Percentiles rank a stretch among this genome's conserved stretches.
These are phyloP conservation scores for Tetrapedia diversipes DNA, from an alignment of 2,888 invertebrate genomes.

Conservation along the genomic window DNA sequence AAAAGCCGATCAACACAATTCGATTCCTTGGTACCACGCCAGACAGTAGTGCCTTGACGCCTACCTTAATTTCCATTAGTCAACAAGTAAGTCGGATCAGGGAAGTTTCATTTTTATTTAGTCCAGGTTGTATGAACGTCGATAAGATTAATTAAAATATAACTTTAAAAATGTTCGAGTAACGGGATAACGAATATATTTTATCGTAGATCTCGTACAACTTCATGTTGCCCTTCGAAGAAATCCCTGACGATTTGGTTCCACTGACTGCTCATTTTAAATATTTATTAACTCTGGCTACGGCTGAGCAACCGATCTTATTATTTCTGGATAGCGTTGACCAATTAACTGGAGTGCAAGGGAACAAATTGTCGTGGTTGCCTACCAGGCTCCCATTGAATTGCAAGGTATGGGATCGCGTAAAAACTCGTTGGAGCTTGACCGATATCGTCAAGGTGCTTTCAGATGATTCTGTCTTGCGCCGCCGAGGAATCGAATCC, in stretches of 20 bases:
- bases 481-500: slow-evolving; percentile 94
- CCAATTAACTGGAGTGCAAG: slow-evolving; percentile 96
- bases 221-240: slow-evolving; percentile 94
- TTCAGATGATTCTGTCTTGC: slow-evolving; percentile 94
- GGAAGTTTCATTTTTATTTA: too few species aligned
- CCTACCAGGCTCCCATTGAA: slow-evolving; percentile 94
- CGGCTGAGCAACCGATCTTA: slow-evolving; percentile 92
- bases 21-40: slow-evolving; percentile 98
- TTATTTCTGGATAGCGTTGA: slow-evolving; percentile 98
- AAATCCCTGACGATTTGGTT: slow-evolving; percentile 97
- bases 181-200: neutral
- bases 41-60: slow-evolving; percentile 96
- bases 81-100: slow-evolving; percentile 93
- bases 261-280: slow-evolving; percentile 98
- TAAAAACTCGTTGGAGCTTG: neutral
- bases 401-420: slow-evolving; percentile 88
- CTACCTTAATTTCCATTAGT: slow-evolving; percentile 96
- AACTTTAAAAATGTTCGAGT: neutral
- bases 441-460: neutral
- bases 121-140: too few species aligned
- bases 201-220: slow-evolving; percentile 92
- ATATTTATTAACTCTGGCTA: slow-evolving; percentile 93
- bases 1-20: slow-evolving; percentile 93
- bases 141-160: too few species aligned
- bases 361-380: slow-evolving; percentile 98